Percentiles rank a stretch among this genome's conserved stretches.
Conservation (phyloP, 92 coral and sea anemone species). For the Paragorgia papillata region DNA sequence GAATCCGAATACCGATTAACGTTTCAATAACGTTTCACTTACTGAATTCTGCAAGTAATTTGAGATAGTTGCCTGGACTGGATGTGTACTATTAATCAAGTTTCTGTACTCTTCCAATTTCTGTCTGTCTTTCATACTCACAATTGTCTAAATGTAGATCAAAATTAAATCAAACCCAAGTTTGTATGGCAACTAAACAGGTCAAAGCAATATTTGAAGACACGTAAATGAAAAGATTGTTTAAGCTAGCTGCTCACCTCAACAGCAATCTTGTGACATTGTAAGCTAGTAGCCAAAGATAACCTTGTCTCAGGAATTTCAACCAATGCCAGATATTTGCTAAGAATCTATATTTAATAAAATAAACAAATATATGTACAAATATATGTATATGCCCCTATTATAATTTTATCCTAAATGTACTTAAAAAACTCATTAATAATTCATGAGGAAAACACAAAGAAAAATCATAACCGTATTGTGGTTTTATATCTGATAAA, state of each 20-base stretch:
- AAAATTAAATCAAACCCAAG: not conserved
- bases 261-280: constrained; percentile 83
- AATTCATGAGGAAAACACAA: too few relatives aligned
- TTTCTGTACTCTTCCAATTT: constrained; percentile 75
- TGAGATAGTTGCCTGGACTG: constrained; percentile 75
- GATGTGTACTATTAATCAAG: constrained; percentile 60
- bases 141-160: constrained; percentile 65
- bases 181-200: not conserved
- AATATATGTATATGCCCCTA: too few relatives aligned
- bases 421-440: too few relatives aligned
- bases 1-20: too few relatives aligned
- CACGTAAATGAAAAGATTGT: too few relatives aligned
- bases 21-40: constrained; percentile 41
- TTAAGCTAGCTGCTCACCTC: constrained; percentile 63
- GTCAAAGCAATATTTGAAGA: too few relatives aligned
- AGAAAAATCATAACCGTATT: too few relatives aligned
- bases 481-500: too few relatives aligned
- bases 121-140: constrained; percentile 82
- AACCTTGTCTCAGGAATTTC: constrained; percentile 75
- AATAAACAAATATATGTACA: not conserved
- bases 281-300: constrained; percentile 68
- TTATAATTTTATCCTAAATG: too few relatives aligned
- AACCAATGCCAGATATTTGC: constrained; percentile 74
- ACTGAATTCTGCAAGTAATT: constrained; percentile 82
- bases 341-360: constrained; percentile 55